Percentiles rank a stretch among this genome's conserved stretches.
These are phyloP conservation scores for Pelusios castaneus DNA, from an alignment of 2,113 vertebrate genomes.

Conservation along the genomic window DNA sequence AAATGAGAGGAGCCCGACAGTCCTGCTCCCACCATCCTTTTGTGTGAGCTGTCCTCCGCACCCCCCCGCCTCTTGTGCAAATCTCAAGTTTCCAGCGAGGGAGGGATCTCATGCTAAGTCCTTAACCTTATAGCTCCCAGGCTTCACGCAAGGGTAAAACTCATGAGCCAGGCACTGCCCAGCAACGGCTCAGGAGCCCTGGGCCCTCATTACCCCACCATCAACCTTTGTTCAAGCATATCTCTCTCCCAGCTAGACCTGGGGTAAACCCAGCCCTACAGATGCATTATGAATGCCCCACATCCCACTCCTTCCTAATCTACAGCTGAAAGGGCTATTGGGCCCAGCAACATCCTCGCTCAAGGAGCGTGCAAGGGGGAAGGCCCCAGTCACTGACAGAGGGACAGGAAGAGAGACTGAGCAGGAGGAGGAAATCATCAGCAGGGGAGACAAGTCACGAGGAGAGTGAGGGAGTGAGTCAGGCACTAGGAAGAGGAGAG, in stretches of 20 bases:
- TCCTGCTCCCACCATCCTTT: background rate
- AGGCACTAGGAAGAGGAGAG: constrained; percentile 75
- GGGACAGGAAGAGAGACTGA: constrained; percentile 45
- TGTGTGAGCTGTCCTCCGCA: background rate
- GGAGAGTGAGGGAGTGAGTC: constrained; percentile 65
- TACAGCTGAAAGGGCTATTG: background rate
- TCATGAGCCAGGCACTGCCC: background rate
- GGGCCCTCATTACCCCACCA: background rate
- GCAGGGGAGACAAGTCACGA: constrained; percentile 48
- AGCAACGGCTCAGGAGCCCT: background rate
- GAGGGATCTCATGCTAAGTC: background rate
- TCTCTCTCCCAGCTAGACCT: background rate
- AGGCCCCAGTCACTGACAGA: constrained; percentile 17
- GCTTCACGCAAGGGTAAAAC: background rate
- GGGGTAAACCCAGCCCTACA: background rate
- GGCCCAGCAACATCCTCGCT: background rate
- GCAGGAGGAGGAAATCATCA: constrained; percentile 47
- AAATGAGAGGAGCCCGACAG: constrained; percentile 4
- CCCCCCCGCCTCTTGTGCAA: background rate
- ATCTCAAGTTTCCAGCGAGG: background rate
- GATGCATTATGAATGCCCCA: background rate
- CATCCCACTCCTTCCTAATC: background rate
- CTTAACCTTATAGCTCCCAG: background rate
- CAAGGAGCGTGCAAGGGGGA: constrained; percentile 35
- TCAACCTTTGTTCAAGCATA: background rate